phyloP scores from a whole-genome alignment of 2,113 vertebrate species.

The Syngnathus typhle region DNA sequence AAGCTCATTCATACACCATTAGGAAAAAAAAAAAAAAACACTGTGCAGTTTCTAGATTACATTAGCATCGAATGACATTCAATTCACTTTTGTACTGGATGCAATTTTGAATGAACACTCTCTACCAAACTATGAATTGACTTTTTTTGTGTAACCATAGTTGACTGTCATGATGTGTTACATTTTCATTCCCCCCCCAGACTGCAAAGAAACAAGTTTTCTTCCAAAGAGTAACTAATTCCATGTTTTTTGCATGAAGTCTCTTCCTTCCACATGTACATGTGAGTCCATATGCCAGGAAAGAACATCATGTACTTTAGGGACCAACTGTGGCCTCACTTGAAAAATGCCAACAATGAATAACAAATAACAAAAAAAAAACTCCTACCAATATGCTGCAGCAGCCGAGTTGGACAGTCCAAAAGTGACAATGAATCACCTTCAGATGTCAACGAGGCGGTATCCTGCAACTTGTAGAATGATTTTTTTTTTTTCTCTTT shows the following conservation, averaged over 20 bases:
- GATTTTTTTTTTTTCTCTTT: background rate
- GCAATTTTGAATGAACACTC: background rate
- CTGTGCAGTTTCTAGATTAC: conserved; percentile 47
- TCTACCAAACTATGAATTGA: background rate
- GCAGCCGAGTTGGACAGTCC: conserved; percentile 10
- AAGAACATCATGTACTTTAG: conserved; percentile 45
- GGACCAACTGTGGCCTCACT: background rate
- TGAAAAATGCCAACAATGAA: conserved; percentile 3
- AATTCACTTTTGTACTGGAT: background rate
- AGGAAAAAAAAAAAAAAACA: background rate
- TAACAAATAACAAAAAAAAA: background rate
- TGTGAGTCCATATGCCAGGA: conserved; percentile 6
- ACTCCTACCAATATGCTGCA: conserved; percentile 38
- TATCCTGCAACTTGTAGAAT: conserved; percentile 15
- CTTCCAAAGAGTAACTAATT: background rate
- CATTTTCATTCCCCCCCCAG: too few species aligned
- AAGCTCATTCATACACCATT: conserved; percentile 38
- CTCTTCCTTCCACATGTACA: background rate
- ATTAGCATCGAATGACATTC: conserved; percentile 59
- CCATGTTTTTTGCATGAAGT: background rate
- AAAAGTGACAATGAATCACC: conserved; percentile 15
- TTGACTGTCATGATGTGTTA: too few species aligned
- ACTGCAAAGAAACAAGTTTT: background rate
- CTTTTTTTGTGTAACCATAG: background rate
- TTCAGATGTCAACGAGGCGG: background rate